phyloP scores from a whole-genome alignment of 1,140 invertebrate species.

The Halictus rubicundus region DNA sequence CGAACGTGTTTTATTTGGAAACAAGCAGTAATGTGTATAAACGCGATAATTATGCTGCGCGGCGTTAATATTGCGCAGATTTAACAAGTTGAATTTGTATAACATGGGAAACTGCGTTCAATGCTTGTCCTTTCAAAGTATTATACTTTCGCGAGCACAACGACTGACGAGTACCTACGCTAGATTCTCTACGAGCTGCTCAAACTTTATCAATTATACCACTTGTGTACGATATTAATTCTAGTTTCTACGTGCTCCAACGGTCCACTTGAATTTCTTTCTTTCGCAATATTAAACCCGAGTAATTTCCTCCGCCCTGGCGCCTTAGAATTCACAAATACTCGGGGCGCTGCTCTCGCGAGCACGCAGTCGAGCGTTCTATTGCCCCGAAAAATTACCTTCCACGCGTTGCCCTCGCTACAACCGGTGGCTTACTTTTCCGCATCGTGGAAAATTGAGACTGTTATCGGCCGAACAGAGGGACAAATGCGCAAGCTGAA shows the following conservation, averaged over 20 bases:
- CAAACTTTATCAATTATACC: not conserved
- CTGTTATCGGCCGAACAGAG: not conserved
- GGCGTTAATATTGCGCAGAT: too few species aligned
- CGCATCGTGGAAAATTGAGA: constrained; percentile 22
- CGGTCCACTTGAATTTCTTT: not conserved
- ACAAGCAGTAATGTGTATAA: too few species aligned
- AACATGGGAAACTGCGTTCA: too few species aligned
- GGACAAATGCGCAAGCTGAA: not conserved
- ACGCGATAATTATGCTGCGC: too few species aligned
- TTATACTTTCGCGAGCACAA: too few species aligned
- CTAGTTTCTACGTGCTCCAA: not conserved
- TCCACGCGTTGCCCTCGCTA: not conserved
- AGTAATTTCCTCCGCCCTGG: not conserved
- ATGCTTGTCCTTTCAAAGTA: not conserved
- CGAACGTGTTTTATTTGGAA: too few species aligned
- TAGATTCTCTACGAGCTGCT: too few species aligned
- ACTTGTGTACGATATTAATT: constrained; percentile 2
- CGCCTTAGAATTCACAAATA: not conserved
- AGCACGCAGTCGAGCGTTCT: too few species aligned
- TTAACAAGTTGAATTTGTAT: too few species aligned
- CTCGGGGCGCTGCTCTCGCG: not conserved
- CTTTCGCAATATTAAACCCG: not conserved
- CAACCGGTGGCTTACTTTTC: constrained; percentile 5
- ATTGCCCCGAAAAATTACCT: constrained; percentile 20
- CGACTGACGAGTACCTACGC: too few species aligned